phyloP scores from a whole-genome alignment of 2,888 invertebrate species.

The Caenorhabditis sp. region DNA sequence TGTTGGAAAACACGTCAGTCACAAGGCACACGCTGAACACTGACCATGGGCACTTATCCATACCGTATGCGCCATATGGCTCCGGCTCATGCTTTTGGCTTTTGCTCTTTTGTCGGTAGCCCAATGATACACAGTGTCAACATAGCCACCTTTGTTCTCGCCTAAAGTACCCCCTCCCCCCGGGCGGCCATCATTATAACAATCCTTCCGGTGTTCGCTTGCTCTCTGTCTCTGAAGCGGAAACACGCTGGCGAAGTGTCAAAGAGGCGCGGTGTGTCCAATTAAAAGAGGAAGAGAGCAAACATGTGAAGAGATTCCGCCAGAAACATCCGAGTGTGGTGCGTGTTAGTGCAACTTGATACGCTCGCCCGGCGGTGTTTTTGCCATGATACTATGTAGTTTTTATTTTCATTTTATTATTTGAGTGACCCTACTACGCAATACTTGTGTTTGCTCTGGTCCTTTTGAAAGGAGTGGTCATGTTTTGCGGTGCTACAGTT shows the following conservation, averaged over 20 bases:
- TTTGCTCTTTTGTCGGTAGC: not conserved
- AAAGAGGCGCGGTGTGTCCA: conserved; percentile 24
- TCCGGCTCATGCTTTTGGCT: not conserved
- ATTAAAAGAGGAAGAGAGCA: conserved; percentile 18
- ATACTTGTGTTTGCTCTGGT: conserved; percentile 6
- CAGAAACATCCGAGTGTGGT: not conserved
- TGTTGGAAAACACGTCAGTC: no score
- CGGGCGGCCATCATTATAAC: conserved; percentile 27
- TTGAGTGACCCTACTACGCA: no score
- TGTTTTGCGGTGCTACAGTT: no score
- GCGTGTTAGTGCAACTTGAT: conserved; percentile 18
- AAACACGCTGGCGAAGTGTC: conserved; percentile 33
- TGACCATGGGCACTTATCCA: no score
- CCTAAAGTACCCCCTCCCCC: conserved; percentile 27
- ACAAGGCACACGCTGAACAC: no score
- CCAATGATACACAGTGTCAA: conserved; percentile 10
- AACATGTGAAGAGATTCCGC: conserved; percentile 22
- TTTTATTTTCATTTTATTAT: no score
- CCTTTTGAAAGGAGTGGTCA: conserved; percentile 1
- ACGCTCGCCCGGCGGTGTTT: conserved; percentile 15
- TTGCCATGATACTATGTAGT: conserved; percentile 42
- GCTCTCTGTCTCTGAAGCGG: conserved; percentile 25
- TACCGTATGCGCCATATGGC: no score
- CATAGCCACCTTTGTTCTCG: conserved; percentile 24
- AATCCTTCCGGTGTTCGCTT: conserved; percentile 52